These are phyloP conservation scores for Mycteria americana DNA, from an alignment of 2,797 vertebrate species.

Conservation along the genomic window DNA sequence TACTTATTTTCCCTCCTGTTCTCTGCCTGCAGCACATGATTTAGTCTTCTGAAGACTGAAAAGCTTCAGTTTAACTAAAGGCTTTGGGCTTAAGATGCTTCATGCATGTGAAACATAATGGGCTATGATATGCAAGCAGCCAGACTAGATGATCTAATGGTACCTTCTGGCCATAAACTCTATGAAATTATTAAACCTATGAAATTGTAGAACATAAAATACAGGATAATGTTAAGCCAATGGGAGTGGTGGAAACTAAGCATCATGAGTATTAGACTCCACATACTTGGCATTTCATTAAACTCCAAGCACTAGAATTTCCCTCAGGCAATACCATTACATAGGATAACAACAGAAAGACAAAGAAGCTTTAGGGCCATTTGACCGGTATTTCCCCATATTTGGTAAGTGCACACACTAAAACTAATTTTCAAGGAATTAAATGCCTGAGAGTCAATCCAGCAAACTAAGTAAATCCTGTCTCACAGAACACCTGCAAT, in stretches of 20 bases:
- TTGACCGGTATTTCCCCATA: background rate
- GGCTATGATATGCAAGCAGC: background rate
- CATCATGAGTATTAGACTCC: background rate
- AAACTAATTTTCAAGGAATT: slow-evolving; percentile 31
- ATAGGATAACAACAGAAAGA: background rate
- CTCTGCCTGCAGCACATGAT: background rate
- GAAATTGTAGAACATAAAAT: background rate
- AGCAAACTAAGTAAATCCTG: slow-evolving; percentile 4
- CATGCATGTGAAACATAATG: background rate
- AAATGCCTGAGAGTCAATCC: background rate
- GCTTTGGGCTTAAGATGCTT: background rate
- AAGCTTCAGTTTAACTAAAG: background rate
- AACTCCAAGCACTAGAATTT: background rate
- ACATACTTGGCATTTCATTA: background rate
- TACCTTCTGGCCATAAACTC: background rate
- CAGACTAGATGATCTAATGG: background rate
- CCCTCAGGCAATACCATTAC: background rate
- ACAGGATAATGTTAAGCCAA: background rate
- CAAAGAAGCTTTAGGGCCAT: background rate
- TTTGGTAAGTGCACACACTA: background rate
- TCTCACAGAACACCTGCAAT: background rate
- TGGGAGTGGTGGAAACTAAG: background rate
- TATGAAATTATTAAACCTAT: background rate
- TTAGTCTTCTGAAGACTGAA: background rate
- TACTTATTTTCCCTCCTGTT: background rate